These are phyloP conservation scores for Pseudorhombus dupliciocellatus DNA, from an alignment of 2,113 vertebrate genomes.

Conservation along the genomic window DNA sequence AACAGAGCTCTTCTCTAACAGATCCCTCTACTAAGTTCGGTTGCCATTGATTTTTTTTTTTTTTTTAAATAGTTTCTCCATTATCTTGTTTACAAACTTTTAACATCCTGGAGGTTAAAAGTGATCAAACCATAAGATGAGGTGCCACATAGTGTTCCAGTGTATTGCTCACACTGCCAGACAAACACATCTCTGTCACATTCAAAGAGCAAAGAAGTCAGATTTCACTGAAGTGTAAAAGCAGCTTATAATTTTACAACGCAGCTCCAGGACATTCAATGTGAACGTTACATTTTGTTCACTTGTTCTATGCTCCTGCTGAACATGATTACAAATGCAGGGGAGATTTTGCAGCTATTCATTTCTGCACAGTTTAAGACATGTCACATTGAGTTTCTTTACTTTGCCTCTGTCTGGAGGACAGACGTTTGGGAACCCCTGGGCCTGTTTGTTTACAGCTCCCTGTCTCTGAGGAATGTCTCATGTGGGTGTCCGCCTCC, in stretches of 20 bases:
- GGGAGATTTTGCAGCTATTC: not conserved
- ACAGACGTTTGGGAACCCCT: conserved; percentile 19
- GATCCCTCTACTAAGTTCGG: too few species aligned
- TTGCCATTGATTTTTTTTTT: too few species aligned
- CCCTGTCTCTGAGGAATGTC: conserved; percentile 61
- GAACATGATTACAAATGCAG: not conserved
- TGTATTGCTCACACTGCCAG: not conserved
- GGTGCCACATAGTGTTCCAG: not conserved
- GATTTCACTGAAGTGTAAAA: not conserved
- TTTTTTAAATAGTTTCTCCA: not conserved
- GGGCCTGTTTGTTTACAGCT: conserved; percentile 55
- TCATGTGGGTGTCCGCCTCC: conserved; percentile 60
- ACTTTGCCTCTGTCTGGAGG: not conserved
- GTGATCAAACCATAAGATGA: not conserved
- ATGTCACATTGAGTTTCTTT: not conserved
- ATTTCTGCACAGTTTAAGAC: not conserved
- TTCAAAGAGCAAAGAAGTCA: too few species aligned
- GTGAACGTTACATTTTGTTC: not conserved
- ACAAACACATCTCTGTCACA: too few species aligned
- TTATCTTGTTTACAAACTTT: too few species aligned
- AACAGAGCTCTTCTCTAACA: too few species aligned
- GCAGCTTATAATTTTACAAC: not conserved
- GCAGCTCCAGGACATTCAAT: not conserved
- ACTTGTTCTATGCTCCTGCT: not conserved
- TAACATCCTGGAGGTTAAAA: too few species aligned